Base-by-base conservation (phyloP, 2,888 invertebrate genomes). In the Drymonia ruficornis region DNA sequence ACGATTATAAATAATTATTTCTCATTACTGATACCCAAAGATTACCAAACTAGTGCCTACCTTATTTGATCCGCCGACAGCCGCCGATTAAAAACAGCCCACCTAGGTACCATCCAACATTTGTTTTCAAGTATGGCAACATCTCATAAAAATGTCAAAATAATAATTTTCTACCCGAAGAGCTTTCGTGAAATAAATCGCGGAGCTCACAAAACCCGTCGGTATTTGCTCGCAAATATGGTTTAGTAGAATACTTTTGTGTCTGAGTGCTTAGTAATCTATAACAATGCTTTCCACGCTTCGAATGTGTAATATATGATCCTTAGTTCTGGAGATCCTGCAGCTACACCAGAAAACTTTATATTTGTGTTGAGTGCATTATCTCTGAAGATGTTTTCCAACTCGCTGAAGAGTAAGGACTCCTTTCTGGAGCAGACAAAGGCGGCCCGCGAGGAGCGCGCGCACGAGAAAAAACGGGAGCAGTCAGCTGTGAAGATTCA, bases 351-450 rank as follows among this genome's bases (percentile, higher is more conserved):
- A 71, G 75, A 78, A 77, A 80, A 70, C 76, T 62, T 67, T 15
- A 28, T 28, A 45, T 68, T 71, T 67, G 63, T 71, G 62, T 76
- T 70, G 58, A 66, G 75, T 76, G 72, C 61, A 66, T 58, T 61
- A 67, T 55, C 50, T 59, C 42, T 57, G 45, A 81, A 81, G 64
- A 92, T 92, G 92, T 92, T 86, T 80, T 78, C 90, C 12, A 88
- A 87, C 68, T 80, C 84, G n/a, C 65, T 78, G 52, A 88, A 95
- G 70, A 94, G 95, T 72, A 97, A 96, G 85, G 95, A 95, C 71
- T 94, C 93, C 69, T 98, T 98, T 86, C 93, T 98, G 76, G 97
- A 98, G 84, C 97, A 97, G 82, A 97, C 97, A 5, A 98, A 98
- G 87, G 96, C 96, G 29, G 98, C 98, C 13, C 94, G 98, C 58